phyloP scores from a whole-genome alignment of 2,113 vertebrate species.

The Mionectes macconnelli region DNA sequence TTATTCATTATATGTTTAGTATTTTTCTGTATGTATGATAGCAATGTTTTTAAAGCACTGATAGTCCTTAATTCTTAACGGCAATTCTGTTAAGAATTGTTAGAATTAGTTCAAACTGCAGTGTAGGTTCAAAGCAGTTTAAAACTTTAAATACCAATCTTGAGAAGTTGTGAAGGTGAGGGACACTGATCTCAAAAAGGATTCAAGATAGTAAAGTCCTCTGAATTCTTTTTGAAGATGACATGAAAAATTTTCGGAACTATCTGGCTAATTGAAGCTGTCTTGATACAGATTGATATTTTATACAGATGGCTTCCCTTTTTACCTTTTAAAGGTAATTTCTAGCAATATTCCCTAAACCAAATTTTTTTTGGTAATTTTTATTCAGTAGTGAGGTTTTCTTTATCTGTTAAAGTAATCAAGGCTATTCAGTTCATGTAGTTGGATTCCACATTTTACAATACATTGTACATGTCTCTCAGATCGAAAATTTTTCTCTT shows the following conservation, averaged over 20 bases:
- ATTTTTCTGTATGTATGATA: neutral
- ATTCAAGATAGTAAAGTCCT: neutral
- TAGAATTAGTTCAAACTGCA: neutral
- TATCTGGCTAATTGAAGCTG: neutral
- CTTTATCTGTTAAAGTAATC: neutral
- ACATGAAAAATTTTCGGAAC: neutral
- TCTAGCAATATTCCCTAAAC: neutral
- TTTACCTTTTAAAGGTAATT: neutral
- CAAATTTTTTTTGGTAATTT: neutral
- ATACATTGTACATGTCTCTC: neutral
- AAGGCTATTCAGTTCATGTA: neutral
- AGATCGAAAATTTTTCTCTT: neutral
- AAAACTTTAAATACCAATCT: neutral
- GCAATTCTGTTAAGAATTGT: slow-evolving; percentile 20
- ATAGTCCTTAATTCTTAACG: neutral
- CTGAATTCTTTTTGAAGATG: neutral
- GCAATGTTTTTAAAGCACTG: neutral
- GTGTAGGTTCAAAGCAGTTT: neutral
- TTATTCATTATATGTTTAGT: neutral
- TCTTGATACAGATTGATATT: neutral
- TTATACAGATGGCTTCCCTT: neutral
- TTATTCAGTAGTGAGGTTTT: neutral
- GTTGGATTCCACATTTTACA: neutral
- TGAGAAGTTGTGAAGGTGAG: neutral
- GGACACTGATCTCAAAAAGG: neutral